Evolutionary conservation across 2,888 invertebrate genomes (phyloP), one percentile per base, ranked within the genome.

Genomic region (Matsumyia berberina): DNA sequence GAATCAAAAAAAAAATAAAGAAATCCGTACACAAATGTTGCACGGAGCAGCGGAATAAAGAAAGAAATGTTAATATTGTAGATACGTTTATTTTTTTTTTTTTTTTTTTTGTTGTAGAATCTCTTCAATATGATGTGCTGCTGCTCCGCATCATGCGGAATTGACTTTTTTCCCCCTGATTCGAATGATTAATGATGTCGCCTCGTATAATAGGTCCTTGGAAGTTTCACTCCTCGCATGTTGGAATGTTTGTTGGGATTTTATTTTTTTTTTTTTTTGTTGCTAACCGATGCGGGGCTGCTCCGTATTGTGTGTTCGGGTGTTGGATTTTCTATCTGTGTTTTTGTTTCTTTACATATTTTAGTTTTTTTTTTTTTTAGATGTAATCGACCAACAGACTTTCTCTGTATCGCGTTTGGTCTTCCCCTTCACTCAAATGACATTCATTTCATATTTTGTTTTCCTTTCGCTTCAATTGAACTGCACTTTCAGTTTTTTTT

Each of bases 101-200:
- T 33, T 15, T 46, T 35, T 17, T 8, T 24, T 69, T 29, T n/a
- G n/a, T 19, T 44, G 46, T 51, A 39, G 69, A 64, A 80, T 85
- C 70, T 57, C 69, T 66, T 69, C 70, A 80, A 78, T 70, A 70
- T 76, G 85, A 85, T 85, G 79, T 66, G 77, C 81, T 73, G 83
- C 83, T 73, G 64, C 62, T 85, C 53, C 37, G 85, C 80, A 70
- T 85, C 74, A 85, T 64, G 70, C 80, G 85, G 85, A 80, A 85
- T 80, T 85, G 85, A 80, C 85, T 85, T 79, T 79, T 85, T 80
- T 70, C 80, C 83, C 80, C 74, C 24, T 70, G 70, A 80, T 80
- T 80, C 74, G 60, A 85, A 85, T 85, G 85, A 85, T 85, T 85
- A 85, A 85, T 85, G 85, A 85, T 85, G 80, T 80, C 74, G 80